Conservation (phyloP, 2,888 invertebrate genomes). For the Xestia xanthographa region DNA sequence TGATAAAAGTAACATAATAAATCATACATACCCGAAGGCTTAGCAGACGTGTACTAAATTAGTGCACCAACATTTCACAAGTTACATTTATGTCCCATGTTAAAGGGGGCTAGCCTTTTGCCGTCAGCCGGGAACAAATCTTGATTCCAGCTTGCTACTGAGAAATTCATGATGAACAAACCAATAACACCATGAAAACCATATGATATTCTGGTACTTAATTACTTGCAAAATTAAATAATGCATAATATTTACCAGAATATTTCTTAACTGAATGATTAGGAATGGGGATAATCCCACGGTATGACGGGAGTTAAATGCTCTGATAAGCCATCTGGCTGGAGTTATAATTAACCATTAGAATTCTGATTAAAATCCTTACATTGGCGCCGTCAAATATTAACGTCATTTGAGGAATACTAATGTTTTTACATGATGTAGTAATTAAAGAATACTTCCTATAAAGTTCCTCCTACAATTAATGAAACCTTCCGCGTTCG, state of each 20-base stretch:
- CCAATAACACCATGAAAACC: background rate
- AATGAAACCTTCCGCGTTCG: constrained; percentile 15
- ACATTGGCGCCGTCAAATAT: constrained; percentile 1
- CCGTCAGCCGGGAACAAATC: background rate
- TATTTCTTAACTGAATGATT: constrained; percentile 10
- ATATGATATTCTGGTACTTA: background rate
- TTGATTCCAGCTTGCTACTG: background rate
- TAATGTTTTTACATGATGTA: background rate
- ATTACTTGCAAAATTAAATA: background rate
- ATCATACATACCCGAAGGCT: background rate
- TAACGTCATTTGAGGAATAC: background rate
- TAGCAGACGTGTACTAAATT: background rate
- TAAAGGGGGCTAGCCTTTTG: background rate
- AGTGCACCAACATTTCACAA: background rate
- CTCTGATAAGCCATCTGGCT: constrained; percentile 17
- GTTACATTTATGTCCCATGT: background rate
- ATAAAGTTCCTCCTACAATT: constrained; percentile 2
- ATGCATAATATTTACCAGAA: background rate
- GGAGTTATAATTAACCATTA: constrained; percentile 19
- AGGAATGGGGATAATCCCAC: constrained; percentile 21
- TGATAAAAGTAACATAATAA: background rate
- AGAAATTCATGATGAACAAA: background rate
- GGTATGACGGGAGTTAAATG: constrained; percentile 7
- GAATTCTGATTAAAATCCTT: constrained; percentile 11
- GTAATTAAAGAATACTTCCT: background rate